Percentiles rank a stretch among this genome's conserved stretches.
Conservation (phyloP, 2,888 invertebrate genomes). For the Acronicta aceris region DNA sequence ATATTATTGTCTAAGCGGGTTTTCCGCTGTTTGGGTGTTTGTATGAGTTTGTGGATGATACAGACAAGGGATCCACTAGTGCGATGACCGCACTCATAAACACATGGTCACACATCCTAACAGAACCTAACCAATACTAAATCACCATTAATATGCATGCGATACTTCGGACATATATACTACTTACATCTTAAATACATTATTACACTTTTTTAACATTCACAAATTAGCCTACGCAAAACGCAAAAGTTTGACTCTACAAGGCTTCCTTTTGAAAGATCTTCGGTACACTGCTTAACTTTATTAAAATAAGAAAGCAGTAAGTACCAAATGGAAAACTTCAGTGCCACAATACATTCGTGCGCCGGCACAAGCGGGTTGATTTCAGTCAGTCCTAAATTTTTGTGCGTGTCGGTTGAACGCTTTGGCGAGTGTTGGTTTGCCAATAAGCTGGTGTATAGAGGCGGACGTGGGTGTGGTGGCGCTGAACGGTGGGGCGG, state of each 20-base stretch:
- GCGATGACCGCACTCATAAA: conserved; percentile 64
- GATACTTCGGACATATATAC: no score
- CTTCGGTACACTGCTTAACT: no score
- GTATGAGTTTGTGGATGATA: conserved; percentile 77
- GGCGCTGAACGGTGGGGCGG: conserved; percentile 49
- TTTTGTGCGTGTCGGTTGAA: conserved; percentile 22
- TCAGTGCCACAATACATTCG: not conserved
- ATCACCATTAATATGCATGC: not conserved
- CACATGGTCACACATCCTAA: conserved; percentile 10
- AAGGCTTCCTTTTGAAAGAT: no score
- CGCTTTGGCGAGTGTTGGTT: conserved; percentile 48
- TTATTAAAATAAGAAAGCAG: not conserved
- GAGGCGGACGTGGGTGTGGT: conserved; percentile 70
- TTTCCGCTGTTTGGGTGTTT: conserved; percentile 85
- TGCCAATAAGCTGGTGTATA: conserved; percentile 59
- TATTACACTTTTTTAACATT: not conserved
- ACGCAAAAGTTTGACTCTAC: not conserved
- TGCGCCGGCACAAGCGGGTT: not conserved
- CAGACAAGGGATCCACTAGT: conserved; percentile 68
- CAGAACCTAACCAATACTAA: not conserved
- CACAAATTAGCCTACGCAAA: not conserved
- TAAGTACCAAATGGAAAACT: not conserved
- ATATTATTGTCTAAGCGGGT: conserved; percentile 89
- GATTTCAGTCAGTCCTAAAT: conserved; percentile 3
- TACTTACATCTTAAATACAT: not conserved